phyloP scores from a whole-genome alignment of 2,797 vertebrate genomes.

The Arctocebus calabarensis region DNA sequence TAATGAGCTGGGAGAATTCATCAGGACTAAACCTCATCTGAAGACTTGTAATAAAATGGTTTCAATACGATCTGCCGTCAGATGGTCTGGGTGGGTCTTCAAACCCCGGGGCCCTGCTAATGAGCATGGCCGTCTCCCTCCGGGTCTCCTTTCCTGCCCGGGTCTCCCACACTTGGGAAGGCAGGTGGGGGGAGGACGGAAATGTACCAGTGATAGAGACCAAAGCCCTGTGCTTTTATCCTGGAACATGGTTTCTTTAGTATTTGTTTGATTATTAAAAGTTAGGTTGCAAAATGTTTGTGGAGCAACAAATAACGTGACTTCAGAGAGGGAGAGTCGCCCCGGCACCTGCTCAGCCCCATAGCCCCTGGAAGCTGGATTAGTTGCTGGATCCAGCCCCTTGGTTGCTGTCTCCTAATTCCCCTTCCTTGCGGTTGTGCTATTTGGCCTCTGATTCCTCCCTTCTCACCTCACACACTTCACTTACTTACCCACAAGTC shows the following conservation, averaged over 20 bases:
- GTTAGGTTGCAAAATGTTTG: slow-evolving; percentile 67
- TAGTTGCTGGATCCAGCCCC: not conserved
- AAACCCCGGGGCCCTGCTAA: slow-evolving; percentile 67
- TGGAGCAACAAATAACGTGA: slow-evolving; percentile 40
- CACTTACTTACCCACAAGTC: not conserved
- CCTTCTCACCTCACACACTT: not conserved
- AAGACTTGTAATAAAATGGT: slow-evolving; percentile 84
- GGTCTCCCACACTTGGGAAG: slow-evolving; percentile 72
- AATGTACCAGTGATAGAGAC: slow-evolving; percentile 74
- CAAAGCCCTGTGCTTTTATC: slow-evolving; percentile 63
- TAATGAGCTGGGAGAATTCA: slow-evolving; percentile 82
- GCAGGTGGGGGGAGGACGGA: not conserved
- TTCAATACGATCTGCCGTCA: slow-evolving; percentile 83
- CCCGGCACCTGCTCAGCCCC: slow-evolving; percentile 17
- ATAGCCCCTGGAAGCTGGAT: not conserved
- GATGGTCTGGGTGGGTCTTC: slow-evolving; percentile 70
- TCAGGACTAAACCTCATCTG: slow-evolving; percentile 76
- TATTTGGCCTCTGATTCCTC: not conserved
- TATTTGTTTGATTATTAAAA: slow-evolving; percentile 79
- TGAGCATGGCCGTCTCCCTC: slow-evolving; percentile 57
- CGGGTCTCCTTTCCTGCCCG: slow-evolving; percentile 69
- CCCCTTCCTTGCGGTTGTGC: not conserved
- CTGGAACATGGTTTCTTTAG: slow-evolving; percentile 62
- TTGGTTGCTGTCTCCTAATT: not conserved
- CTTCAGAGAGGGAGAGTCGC: slow-evolving; percentile 51